phyloP scores from a whole-genome alignment of 2,888 invertebrate species.

The Pycnomerus fuliginosus region DNA sequence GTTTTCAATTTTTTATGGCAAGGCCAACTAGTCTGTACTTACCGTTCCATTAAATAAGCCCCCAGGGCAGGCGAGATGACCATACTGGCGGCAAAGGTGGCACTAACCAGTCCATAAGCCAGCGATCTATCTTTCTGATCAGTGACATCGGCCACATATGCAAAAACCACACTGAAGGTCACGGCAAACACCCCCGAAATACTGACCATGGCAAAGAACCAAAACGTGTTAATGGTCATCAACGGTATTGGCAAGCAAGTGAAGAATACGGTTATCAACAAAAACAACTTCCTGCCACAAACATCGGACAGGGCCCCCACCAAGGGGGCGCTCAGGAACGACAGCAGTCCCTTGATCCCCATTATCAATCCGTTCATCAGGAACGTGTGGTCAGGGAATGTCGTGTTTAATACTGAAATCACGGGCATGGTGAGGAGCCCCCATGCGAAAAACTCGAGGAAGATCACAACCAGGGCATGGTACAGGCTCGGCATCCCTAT shows the following conservation, averaged over 20 bases:
- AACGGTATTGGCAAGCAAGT: slow-evolving; percentile 98
- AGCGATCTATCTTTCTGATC: slow-evolving; percentile 93
- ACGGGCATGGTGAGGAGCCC: slow-evolving; percentile 97
- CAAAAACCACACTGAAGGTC: slow-evolving; percentile 98
- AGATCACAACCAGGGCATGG: slow-evolving; percentile 98
- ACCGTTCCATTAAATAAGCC: slow-evolving; percentile 78
- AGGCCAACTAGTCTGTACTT: too few species aligned
- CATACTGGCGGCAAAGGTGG: slow-evolving; percentile 98
- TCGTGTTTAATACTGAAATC: slow-evolving; percentile 89
- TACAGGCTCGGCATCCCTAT: slow-evolving; percentile 95
- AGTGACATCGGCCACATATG: slow-evolving; percentile 99
- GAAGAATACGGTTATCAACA: slow-evolving; percentile 96
- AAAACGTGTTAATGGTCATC: slow-evolving; percentile 95
- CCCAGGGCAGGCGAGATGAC: slow-evolving; percentile 98
- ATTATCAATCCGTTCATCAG: slow-evolving; percentile 99
- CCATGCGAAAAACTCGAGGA: slow-evolving; percentile 99
- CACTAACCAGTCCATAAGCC: slow-evolving; percentile 90
- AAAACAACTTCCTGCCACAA: slow-evolving; percentile 97
- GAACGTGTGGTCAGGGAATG: slow-evolving; percentile 98
- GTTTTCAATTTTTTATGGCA: too few species aligned
- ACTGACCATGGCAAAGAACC: slow-evolving; percentile 97
- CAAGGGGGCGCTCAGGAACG: slow-evolving; percentile 91
- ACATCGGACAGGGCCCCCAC: slow-evolving; percentile 94
- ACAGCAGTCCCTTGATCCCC: slow-evolving; percentile 85
- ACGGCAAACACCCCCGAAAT: slow-evolving; percentile 99